Evolutionary conservation across 2,888 invertebrate species (phyloP).

Genomic region (Phengaris arion): DNA sequence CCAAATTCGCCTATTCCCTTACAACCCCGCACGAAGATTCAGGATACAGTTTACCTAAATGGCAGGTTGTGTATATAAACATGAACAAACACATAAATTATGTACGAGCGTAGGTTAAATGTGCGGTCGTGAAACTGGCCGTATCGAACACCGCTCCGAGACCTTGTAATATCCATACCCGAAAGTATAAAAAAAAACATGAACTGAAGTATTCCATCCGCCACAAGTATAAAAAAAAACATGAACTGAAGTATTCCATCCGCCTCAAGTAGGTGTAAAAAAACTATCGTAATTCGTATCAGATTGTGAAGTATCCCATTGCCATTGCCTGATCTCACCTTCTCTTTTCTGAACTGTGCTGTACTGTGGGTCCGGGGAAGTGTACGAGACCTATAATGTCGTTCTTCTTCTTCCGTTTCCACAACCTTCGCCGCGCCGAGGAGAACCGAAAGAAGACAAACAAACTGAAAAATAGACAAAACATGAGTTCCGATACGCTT

Average conservation of each 20-base stretch:
- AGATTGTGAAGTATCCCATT: not conserved
- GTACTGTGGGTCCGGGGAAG: not conserved
- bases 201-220: not conserved
- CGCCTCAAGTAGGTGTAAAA: not conserved
- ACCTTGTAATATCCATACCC: not conserved
- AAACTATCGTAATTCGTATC: not conserved
- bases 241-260: slow-evolving; percentile 10
- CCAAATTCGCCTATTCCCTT: not conserved
- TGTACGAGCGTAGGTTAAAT: slow-evolving; percentile 24
- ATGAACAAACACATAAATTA: slow-evolving; percentile 30
- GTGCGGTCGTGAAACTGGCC: slow-evolving; percentile 17
- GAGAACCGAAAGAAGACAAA: slow-evolving; percentile 72
- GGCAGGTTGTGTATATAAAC: slow-evolving; percentile 20
- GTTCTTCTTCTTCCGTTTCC: slow-evolving; percentile 96
- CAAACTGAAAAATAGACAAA: slow-evolving; percentile 50
- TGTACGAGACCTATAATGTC: slow-evolving; percentile 83
- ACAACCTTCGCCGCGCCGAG: slow-evolving; percentile 92
- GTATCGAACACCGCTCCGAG: not conserved
- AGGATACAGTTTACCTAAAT: slow-evolving; percentile 18
- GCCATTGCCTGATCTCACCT: slow-evolving; percentile 25
- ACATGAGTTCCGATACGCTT: slow-evolving; percentile 77
- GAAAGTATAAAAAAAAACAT: not conserved
- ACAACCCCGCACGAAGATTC: not conserved
- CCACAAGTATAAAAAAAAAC: not conserved
- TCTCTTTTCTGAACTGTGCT: slow-evolving; percentile 27